Evolutionary conservation across 2,888 invertebrate genomes (phyloP), one percentile per base, ranked within the genome.

Genomic region (Carpatolechia fugitivella): DNA sequence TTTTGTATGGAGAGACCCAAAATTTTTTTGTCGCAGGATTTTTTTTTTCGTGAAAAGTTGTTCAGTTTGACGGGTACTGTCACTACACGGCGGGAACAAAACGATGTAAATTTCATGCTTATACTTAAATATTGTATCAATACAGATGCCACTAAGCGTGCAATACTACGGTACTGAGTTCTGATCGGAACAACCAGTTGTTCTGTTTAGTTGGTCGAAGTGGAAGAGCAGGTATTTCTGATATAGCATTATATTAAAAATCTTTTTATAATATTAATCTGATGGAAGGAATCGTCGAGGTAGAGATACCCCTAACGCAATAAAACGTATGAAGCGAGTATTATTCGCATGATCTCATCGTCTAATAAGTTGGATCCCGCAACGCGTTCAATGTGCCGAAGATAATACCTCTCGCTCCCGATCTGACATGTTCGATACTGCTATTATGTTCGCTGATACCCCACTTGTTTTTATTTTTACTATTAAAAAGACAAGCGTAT

Each of bases 311-410:
- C n/a, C 72, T 62, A 69, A 74, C 80, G 82, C 84, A 87, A 87
- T 87, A 88, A 87, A 87, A 86, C 81, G 82, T 86, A 84, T 84
- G 82, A 83, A 84, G 78, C 82, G 84, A 71, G 82, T 81, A 82
- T 88, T 85, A 84, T 80, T 82, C 89, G 89, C 87, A 81, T 86
- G 88, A 87, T 85, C 85, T 82, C 77, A 82, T 85, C 82, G 76
- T 86, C 85, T 89, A 89, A 89, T 89, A 88, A 89, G 87, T 86
- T 82, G 85, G 85, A 85, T 83, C 82, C 83, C 82, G 78, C 85
- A 84, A 80, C 79, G 82, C 70, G 86, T 73, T 82, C 82, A 85
- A 85, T 85, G 87, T 81, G 79, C 81, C 86, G 88, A 78, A 70
- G 79, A 78, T 84, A 84, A 85, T 82, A 80, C 79, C 78, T 67